Conservation (phyloP, 2,797 vertebrate species). For the Lagocephalus sceleratus region DNA sequence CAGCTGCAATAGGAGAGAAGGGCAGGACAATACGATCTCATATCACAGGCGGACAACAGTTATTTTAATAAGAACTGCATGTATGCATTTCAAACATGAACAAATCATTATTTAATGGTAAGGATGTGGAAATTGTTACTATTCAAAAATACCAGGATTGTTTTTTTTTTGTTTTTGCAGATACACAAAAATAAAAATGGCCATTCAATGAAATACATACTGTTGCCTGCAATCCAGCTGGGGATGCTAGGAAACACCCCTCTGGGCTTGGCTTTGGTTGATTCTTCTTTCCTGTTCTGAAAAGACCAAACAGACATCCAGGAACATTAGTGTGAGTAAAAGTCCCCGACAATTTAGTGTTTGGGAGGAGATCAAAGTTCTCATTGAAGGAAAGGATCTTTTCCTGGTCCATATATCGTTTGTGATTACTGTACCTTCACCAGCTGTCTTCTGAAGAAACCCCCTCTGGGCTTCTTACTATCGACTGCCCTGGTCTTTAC, state of each 20-base stretch:
- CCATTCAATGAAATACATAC: slow-evolving; percentile 65
- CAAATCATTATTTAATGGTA: too few relatives aligned
- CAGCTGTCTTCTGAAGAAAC: slow-evolving; percentile 79
- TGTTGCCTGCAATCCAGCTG: slow-evolving; percentile 75
- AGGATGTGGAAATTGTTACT: too few relatives aligned
- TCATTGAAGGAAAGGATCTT: background rate
- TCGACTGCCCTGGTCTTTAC: slow-evolving; percentile 84
- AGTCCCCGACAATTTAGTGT: background rate
- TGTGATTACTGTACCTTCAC: slow-evolving; percentile 73
- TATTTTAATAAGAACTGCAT: too few relatives aligned
- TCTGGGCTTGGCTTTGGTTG: slow-evolving; percentile 72
- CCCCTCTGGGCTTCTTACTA: slow-evolving; percentile 84
- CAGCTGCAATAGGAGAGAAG: slow-evolving; percentile 79
- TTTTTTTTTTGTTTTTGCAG: background rate
- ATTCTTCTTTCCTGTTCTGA: slow-evolving; percentile 77
- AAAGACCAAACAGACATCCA: slow-evolving; percentile 11
- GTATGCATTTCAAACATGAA: too few relatives aligned
- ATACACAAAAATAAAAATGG: background rate
- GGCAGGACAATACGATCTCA: slow-evolving; percentile 69
- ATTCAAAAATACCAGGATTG: too few relatives aligned
- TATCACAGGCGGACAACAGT: slow-evolving; percentile 6
- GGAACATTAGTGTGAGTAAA: background rate
- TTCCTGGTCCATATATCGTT: background rate
- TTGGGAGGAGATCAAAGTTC: background rate
- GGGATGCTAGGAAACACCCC: slow-evolving; percentile 74